Evolutionary conservation across 2,888 invertebrate species (phyloP), one percentile per base, ranked within the genome.

Genomic region (Myathropa florea): DNA sequence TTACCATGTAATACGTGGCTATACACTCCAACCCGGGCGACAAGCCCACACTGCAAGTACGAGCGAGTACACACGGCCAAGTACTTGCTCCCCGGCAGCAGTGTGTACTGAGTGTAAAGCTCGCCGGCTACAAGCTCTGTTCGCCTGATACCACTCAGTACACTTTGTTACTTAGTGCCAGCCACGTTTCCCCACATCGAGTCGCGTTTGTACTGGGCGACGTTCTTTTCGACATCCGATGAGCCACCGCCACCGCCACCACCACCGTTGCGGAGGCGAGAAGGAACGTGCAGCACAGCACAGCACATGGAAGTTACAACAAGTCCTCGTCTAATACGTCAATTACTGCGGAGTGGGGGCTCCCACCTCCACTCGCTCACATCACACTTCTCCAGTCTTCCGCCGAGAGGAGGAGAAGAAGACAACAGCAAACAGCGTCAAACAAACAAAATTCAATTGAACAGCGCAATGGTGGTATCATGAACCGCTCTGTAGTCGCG

Each of bases 71-170:
- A 46, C 86, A 77, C 78, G 46, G 21, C 30, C 64, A 61, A 86
- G 86, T 86, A 86, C 83, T 86, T 86, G 75, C 70, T 86, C 46
- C 46, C 46, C 46, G 86, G 78, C 78, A 65, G 53, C 71, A 75
- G 88, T 88, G 89, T 88, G 90, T 91, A 92, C 90, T 90, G 91
- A 91, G 90, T 92, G 92, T 92, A 92, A 92, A 91, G 90, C 89
- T 90, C 84, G 83, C 88, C 83, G 89, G 81, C 90, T 89, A 67
- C 61, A 60, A 30, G 81, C 83, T 83, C 93, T 92, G 93, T 23
- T 89, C 90, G 91, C 92, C 92, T 92, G 92, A 90, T 92, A 89
- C 88, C 90, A 89, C 92, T 92, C 92, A 92, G 92, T 92, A 92
- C 92, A 92, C 90, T 91, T 91, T 92, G 92, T 92, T 92, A 92